Evolutionary conservation across 2,888 invertebrate species (phyloP), one percentile per base, ranked within the genome.

Genomic region (Leucozona laternaria): DNA sequence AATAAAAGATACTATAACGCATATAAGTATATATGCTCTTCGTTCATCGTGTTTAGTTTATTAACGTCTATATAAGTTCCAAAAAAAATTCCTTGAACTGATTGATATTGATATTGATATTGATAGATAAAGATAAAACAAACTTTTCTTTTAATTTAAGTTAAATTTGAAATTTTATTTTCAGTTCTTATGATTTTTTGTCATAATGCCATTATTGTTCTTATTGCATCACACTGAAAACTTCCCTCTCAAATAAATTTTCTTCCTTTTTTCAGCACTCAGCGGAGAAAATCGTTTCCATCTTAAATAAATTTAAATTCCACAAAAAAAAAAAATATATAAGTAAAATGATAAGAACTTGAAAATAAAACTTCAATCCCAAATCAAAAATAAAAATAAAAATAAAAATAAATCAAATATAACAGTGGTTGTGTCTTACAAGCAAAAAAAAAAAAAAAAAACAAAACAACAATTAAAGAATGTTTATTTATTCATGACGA

Each of bases 341-440:
- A 31, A 20, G 25, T n/a, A 64, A 64, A 55, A 60, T 76, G 40
- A 71, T 72, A 45, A 58, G 43, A 81, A 85, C 55, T 68, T 55
- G 37, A 50, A 28, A 20, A 53, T 45, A 79, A 68, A 72, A 73
- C 53, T n/a, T 48, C 64, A 57, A 70, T 68, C 45, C 50, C 28
- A 73, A 80, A 85, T 80, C 79, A 85, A 82, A 79, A 45, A 40
- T 20, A 50, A n/a, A 57, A 31, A 22, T 20, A 31, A 76, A 40
- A 40, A 15, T 15, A 40, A 40, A 40, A 55, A 31, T 37, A 79
- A 88, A 81, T 83, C 82, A 88, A 88, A 78, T 88, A 88, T 88
- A 88, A 77, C 82, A 75, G 88, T 88, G 88, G 88, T 88, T 88
- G 88, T 88, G 88, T 88, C 85, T 86, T 86, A 86, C 78, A 86